phyloP scores from a whole-genome alignment of 2,888 invertebrate genomes.

The Heliconius cydno region DNA sequence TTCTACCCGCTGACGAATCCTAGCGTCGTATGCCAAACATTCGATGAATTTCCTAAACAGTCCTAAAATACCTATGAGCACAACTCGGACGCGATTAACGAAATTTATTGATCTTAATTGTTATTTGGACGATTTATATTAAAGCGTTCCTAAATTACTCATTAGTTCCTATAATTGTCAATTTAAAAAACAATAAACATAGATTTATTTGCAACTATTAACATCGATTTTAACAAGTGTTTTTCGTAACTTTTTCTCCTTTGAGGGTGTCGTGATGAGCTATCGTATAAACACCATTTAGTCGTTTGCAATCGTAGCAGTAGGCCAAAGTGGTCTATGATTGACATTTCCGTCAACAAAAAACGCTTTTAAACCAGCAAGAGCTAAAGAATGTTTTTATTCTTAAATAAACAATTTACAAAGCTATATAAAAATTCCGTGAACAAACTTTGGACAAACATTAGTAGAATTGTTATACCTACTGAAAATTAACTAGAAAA shows the following conservation, averaged over 20 bases:
- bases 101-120: slow-evolving; percentile 36
- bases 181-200: not conserved
- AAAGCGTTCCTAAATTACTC: not conserved
- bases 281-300: slow-evolving; percentile 32
- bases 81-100: slow-evolving; percentile 29
- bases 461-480: not conserved
- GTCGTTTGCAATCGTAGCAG: slow-evolving; percentile 37
- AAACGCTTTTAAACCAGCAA: slow-evolving; percentile 53
- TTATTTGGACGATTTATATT: slow-evolving; percentile 31
- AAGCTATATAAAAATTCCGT: not conserved
- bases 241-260: not conserved
- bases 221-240: slow-evolving; percentile 8
- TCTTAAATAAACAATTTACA: slow-evolving; percentile 1
- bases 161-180: slow-evolving; percentile 16
- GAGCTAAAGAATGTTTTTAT: not conserved
- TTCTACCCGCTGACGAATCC: slow-evolving; percentile 26
- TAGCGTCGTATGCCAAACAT: slow-evolving; percentile 29
- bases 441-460: not conserved
- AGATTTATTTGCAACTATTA: slow-evolving; percentile 20
- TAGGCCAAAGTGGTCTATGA: slow-evolving; percentile 54
- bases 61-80: slow-evolving; percentile 42
- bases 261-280: slow-evolving; percentile 17
- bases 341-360: slow-evolving; percentile 61
- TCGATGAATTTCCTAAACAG: slow-evolving; percentile 36
- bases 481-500: not conserved